phyloP scores from a whole-genome alignment of 2,113 vertebrate genomes.

The Grammomys surdaster region DNA sequence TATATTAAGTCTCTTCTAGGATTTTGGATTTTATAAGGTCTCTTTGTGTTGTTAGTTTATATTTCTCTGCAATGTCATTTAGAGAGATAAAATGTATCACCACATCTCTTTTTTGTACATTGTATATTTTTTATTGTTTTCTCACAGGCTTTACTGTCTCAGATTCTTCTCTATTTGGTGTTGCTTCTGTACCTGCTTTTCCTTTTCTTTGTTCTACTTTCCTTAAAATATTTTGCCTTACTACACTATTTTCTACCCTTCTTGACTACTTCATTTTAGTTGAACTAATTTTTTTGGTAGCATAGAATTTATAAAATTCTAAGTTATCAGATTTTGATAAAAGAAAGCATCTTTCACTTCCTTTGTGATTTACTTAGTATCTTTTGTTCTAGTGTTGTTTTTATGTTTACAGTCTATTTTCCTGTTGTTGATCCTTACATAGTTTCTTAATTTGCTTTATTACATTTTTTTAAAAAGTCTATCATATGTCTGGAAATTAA shows the following conservation, averaged over 20 bases:
- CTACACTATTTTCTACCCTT: background rate
- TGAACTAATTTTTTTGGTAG: slow-evolving; percentile 6
- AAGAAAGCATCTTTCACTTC: background rate
- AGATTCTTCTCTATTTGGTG: background rate
- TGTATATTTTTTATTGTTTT: background rate
- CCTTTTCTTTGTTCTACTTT: background rate
- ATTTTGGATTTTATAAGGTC: background rate
- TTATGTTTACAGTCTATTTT: background rate
- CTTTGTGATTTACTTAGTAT: background rate
- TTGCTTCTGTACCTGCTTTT: background rate
- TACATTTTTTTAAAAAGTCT: background rate
- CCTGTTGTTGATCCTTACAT: background rate
- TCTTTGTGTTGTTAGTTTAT: background rate
- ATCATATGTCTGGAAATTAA: background rate
- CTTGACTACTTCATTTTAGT: background rate
- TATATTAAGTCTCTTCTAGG: background rate
- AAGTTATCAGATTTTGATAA: background rate
- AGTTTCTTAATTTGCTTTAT: background rate
- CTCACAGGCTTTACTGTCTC: too few relatives aligned
- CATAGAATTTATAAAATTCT: background rate
- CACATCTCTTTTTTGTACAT: background rate
- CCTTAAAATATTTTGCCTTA: background rate
- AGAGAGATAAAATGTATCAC: background rate
- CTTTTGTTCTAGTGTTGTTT: slow-evolving; percentile 10
- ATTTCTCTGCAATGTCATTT: background rate